Conservation (phyloP, 2,888 invertebrate genomes). For the Acronicta leporina region DNA sequence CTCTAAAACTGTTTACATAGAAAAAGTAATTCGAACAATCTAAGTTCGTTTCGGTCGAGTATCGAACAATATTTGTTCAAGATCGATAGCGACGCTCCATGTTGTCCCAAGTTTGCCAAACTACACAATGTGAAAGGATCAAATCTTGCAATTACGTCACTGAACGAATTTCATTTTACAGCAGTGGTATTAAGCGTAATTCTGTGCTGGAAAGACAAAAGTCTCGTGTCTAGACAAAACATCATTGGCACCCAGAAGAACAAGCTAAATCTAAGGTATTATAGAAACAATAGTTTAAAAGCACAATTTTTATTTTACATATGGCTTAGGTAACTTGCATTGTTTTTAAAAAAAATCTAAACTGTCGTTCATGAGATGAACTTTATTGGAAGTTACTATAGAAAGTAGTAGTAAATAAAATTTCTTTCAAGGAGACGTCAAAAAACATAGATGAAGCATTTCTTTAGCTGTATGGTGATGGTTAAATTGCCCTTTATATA, state of each 20-base stretch:
- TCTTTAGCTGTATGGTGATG: no score
- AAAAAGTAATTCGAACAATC: constrained; percentile 62
- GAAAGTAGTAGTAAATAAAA: no score
- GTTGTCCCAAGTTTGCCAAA: constrained; percentile 51
- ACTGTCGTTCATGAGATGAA: background rate
- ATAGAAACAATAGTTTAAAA: constrained; percentile 15
- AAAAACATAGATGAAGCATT: no score
- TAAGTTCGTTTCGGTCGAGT: constrained; percentile 53
- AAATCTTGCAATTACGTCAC: constrained; percentile 55
- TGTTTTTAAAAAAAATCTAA: background rate
- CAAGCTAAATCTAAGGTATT: constrained; percentile 4
- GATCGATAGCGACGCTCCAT: constrained; percentile 54
- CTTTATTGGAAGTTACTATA: background rate
- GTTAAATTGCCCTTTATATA: no score
- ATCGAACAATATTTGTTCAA: constrained; percentile 64
- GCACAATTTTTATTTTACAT: constrained; percentile 8
- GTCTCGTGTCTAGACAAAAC: constrained; percentile 63
- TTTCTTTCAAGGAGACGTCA: no score
- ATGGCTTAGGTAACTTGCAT: background rate
- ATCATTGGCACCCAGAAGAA: constrained; percentile 51
- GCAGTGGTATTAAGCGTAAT: constrained; percentile 54
- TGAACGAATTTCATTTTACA: constrained; percentile 58
- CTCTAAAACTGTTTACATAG: constrained; percentile 55
- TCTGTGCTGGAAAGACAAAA: constrained; percentile 55
- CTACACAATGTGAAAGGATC: constrained; percentile 56